A percentile compares a stretch with the other conserved stretches of the same genome.
These are phyloP conservation scores for Formica aserva DNA, from an alignment of 2,888 invertebrate species.

Conservation along the genomic window DNA sequence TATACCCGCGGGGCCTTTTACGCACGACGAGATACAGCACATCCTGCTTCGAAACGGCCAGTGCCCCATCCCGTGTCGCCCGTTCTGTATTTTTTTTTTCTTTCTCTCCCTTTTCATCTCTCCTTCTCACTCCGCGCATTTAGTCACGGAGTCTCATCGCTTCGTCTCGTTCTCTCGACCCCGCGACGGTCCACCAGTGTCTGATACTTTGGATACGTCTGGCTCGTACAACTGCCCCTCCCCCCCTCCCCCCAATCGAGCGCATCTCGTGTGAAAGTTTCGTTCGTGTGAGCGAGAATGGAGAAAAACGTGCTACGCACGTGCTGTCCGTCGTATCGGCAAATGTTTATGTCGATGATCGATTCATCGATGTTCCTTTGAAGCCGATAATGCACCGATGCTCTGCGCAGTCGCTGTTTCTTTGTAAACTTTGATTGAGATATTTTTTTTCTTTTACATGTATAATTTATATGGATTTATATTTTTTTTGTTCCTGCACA, in stretches of 20 bases:
- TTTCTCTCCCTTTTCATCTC: background rate
- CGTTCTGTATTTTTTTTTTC: slow-evolving; percentile 24
- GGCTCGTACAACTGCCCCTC: background rate
- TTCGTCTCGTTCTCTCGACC: slow-evolving; percentile 32
- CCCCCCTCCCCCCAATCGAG: background rate
- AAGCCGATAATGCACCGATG: background rate
- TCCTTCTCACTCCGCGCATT: slow-evolving; percentile 17
- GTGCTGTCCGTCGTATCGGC: background rate
- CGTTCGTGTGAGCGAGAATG: slow-evolving; percentile 40
- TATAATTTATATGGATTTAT: background rate
- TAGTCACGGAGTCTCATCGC: background rate
- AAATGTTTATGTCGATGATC: slow-evolving; percentile 37
- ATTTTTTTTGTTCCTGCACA: background rate
- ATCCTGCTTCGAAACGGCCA: slow-evolving; percentile 57
- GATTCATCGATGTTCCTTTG: background rate
- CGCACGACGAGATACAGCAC: slow-evolving; percentile 56
- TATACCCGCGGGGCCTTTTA: slow-evolving; percentile 60
- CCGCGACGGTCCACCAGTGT: slow-evolving; percentile 6
- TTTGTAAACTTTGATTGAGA: background rate
- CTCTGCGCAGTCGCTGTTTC: too few relatives aligned
- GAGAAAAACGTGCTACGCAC: slow-evolving; percentile 51
- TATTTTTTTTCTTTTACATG: background rate
- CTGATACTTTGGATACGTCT: slow-evolving; percentile 27
- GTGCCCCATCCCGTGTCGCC: slow-evolving; percentile 8
- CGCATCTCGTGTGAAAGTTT: slow-evolving; percentile 55